Evolutionary conservation across 2,113 vertebrate genomes (phyloP), one percentile per base, ranked within the genome.

Genomic region (Coregonus clupeaformis): DNA sequence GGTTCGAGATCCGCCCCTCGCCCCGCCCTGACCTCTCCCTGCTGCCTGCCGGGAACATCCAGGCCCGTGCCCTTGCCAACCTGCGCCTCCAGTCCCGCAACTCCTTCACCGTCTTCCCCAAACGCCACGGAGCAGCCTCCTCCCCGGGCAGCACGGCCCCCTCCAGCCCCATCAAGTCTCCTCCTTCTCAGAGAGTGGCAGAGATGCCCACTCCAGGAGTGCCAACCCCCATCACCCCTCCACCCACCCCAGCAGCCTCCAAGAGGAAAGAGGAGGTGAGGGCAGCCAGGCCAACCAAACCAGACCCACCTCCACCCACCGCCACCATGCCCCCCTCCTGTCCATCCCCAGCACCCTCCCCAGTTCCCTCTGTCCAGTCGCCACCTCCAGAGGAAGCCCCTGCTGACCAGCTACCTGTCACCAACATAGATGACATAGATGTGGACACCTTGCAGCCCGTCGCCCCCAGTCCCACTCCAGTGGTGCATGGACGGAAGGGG

Each of bases 61-160:
- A 98, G 88, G 96, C 97, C 0, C 91, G 90, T 67, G 96, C 97
- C 22, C 90, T 98, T 32, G 97, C 97, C 76, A 96, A 95, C 86
- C 92, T 98, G 72, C 95, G 96, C 1, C 89, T 94, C 20, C 94
- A 96, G 86, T 99, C 97, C 0, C 93, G 93, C n/a, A 97, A 98
- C 86, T 97, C 97, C 69, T 99, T 99, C 83, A 80, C 94, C 0
- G 94, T 98, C 1, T 91, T 99, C 76, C 97, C 97, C 73, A 96
- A 94, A 69, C 89, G 91, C 18, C 91, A 79, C 2, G 75, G 64
- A 2, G 25, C 78, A 60, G 67, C 82, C 0, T 71, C 90, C 11
- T 69, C 75, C 4, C 62, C 84, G 3, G 75, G 71, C 60, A 87
- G 36, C 74, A 81, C 84, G 0, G 67, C 76, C 0, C 76, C 88